Percentiles rank a stretch among this genome's conserved stretches.
Conservation (phyloP, 2,797 vertebrate species). For the Parambassis ranga region DNA sequence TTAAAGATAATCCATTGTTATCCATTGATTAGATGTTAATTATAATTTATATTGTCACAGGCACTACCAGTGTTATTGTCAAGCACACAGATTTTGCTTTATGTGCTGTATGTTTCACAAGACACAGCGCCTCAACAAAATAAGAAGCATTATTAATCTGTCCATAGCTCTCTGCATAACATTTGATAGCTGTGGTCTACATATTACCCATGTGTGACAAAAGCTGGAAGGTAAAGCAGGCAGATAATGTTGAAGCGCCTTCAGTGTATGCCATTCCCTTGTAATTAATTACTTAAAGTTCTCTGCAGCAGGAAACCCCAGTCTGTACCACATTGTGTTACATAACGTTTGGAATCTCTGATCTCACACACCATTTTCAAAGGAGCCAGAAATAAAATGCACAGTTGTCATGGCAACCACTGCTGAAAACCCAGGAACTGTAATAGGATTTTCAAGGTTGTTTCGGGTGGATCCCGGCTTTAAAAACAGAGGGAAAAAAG, state of each 20-base stretch:
- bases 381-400: slow-evolving; percentile 79
- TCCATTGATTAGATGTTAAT: not conserved
- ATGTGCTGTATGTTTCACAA: too few species aligned
- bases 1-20: not conserved
- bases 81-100: not conserved
- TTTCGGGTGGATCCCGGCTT: slow-evolving; percentile 60
- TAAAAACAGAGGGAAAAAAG: not conserved
- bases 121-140: not conserved
- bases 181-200: slow-evolving; percentile 23
- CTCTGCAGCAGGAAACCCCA: slow-evolving; percentile 78
- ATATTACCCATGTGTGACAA: slow-evolving; percentile 18
- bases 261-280: slow-evolving; percentile 40
- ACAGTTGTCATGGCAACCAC: slow-evolving; percentile 81
- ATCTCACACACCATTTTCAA: slow-evolving; percentile 76
- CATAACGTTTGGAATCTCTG: slow-evolving; percentile 75
- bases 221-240: slow-evolving; percentile 31
- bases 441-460: slow-evolving; percentile 78
- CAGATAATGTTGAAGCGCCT: slow-evolving; percentile 6
- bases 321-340: slow-evolving; percentile 72
- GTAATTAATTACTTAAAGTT: slow-evolving; percentile 68
- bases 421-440: slow-evolving; percentile 70
- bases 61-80: not conserved
- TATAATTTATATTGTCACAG: not conserved
- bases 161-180: slow-evolving; percentile 10
- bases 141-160: slow-evolving; percentile 10